phyloP scores from a whole-genome alignment of 2,888 invertebrate genomes.

The Leptura quadrifasciata region DNA sequence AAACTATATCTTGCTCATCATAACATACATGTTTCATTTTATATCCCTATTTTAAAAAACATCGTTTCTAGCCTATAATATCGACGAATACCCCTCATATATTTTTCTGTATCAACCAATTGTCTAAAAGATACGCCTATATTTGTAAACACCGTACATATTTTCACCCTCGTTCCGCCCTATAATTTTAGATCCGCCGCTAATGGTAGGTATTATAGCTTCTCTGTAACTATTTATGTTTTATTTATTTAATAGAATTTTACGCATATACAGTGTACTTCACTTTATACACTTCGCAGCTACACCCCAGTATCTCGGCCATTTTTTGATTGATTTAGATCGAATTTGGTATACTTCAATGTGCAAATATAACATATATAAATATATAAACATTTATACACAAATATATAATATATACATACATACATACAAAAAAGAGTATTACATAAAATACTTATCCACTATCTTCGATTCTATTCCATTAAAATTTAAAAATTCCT shows the following conservation, averaged over 20 bases:
- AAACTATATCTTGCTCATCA: background rate
- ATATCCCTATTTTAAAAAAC: background rate
- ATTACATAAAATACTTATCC: too few species aligned
- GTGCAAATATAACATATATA: too few species aligned
- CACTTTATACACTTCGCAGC: too few species aligned
- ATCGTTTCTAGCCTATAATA: background rate
- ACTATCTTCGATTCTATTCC: too few species aligned
- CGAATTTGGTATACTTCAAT: too few species aligned
- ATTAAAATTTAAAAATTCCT: too few species aligned
- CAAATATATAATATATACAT: too few species aligned
- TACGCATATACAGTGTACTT: background rate
- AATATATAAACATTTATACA: too few species aligned
- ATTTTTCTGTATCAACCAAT: background rate
- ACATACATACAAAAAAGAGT: too few species aligned
- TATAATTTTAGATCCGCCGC: background rate
- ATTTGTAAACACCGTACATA: background rate
- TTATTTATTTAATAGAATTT: background rate
- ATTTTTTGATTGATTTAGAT: too few species aligned
- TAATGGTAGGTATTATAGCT: background rate
- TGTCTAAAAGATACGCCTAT: background rate
- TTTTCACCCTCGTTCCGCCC: background rate
- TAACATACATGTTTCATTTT: background rate
- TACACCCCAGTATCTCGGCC: too few species aligned
- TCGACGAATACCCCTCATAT: background rate
- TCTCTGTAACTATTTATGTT: background rate